Base-by-base conservation (phyloP, 1,140 invertebrate species). In the Pseudomyrmex sp. region DNA sequence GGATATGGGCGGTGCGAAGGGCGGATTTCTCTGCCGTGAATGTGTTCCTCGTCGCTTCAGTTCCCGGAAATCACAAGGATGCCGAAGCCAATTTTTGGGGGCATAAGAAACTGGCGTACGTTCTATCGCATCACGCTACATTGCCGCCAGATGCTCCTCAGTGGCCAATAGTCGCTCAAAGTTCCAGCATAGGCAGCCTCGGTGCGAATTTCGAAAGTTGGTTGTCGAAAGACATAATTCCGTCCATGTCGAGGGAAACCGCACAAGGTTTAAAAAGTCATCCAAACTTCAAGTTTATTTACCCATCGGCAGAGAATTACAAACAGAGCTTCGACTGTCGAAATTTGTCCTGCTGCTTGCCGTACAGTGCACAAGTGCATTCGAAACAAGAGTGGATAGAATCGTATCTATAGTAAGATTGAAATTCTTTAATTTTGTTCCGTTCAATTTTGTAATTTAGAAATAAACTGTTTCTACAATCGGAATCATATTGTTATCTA, bases 181-280 rank as follows among this genome's bases (percentile, higher is more conserved):
- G 98, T 86, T 99, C 98, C 13, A 99, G 98, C 87, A 97, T 99
- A 79, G 98, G 99, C 7, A 97, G 96, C 50, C 95, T 98, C 54
- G 98, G 98, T 9, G 92, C 96, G 4, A 96, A 93, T 82, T 95
- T 96, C 48, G 95, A 96, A n/a, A 93, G 95, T 13, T 98, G 97
- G 97, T 89, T 98, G 10, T 93, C 94, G 59, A 94, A 95, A 44
- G 96, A 97, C 82, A 96, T 97, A 82, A 92, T 96, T 8, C 93
- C 95, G 15, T 96, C 96, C 70, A 93, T 97, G 76, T 94, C 95
- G 0, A 95, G 93, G 86, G 95, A 96, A 80, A 95, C 89, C 5
- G 79, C 88, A 0, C 85, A 90, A 3, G 82, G 92, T 68, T 56
- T 94, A 75, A 93, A 92, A 89, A 91, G 92, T 35, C 90, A 90